Base-by-base conservation (phyloP, 2,113 vertebrate genomes). In the Callospermophilus lateralis region DNA sequence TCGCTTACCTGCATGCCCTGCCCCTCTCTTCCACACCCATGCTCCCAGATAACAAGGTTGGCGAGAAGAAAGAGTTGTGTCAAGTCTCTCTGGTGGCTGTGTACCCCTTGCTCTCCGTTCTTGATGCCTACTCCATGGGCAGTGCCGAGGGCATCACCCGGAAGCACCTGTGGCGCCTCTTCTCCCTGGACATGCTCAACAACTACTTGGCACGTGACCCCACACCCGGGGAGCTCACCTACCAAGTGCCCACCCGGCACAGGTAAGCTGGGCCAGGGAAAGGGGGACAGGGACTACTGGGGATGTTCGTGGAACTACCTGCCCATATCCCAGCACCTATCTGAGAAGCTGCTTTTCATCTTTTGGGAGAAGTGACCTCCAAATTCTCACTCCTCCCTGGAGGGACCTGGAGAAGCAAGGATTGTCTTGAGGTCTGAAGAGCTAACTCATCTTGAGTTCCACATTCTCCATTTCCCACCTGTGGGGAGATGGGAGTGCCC, bases 131-230 rank as follows among this genome's bases (percentile, higher is more conserved):
- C 30, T 93, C 98, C 39, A 89, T 97, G 51, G 99, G 99, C 77
- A 98, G 98, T 1, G 95, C 98, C 0, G 86, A 96, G 1, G 97
- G 98, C 30, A 98, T 99, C 97, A 98, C 98, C 97, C 99, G 98
- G 85, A 58, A 96, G 48, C 98, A 98, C 34, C 98, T 99, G 17
- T 99, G 99, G 99, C 96, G 74, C 19, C 99, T 99, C 81, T 99
- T 99, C 84, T 99, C 99, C 89, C 97, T 99, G 97, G 98, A 99
- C n/a, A 95, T 32, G 10, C 96, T 99, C 94, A 99, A 99, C 81
- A 87, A 98, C 61, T 98, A 98, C 96, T 97, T 99, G 97, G 89
- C 98, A 13, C 98, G 58, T 17, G 98, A 98, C 72, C 99, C 99
- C 0, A 91, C 98, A 37, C 97, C 99, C 13, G 17, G 48, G 0